Evolutionary conservation across 2,797 vertebrate genomes (phyloP).

Genomic region (Lacerta bilineata): DNA sequence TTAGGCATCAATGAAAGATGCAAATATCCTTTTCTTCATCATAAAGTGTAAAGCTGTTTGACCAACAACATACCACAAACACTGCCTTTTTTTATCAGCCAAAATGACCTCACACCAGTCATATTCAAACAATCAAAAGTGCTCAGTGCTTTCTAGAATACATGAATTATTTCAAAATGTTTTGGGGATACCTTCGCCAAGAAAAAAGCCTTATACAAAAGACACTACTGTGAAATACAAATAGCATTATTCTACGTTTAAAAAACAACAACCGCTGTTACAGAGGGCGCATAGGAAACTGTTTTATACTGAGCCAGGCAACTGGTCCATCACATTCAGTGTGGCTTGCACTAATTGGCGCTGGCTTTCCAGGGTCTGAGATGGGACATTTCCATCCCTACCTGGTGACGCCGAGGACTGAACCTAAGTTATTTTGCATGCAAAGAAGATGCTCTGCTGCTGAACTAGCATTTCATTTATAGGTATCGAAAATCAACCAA

Average conservation of each 20-base stretch:
- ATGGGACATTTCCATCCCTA: too few species aligned
- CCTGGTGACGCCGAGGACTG: too few species aligned
- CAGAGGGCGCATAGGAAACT: too few species aligned
- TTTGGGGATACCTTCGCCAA: not conserved
- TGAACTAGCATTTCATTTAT: not conserved
- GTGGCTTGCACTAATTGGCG: too few species aligned
- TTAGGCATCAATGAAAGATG: not conserved
- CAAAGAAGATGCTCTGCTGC: too few species aligned
- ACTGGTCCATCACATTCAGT: too few species aligned
- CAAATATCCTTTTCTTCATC: not conserved
- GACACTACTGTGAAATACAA: not conserved
- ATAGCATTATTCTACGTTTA: too few species aligned
- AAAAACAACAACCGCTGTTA: not conserved
- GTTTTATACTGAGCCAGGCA: too few species aligned
- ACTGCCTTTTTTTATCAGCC: not conserved
- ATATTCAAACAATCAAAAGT: too few species aligned
- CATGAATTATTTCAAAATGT: not conserved
- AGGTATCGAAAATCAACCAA: not conserved
- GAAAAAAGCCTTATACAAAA: not conserved
- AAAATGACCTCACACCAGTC: not conserved
- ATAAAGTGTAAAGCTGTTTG: not conserved
- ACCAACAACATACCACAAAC: not conserved
- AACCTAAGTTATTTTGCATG: too few species aligned
- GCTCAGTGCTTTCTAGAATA: not conserved
- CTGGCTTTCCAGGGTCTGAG: too few species aligned